These are phyloP conservation scores for Iphiclides podalirius DNA, from an alignment of 2,888 invertebrate species.

Conservation along the genomic window DNA sequence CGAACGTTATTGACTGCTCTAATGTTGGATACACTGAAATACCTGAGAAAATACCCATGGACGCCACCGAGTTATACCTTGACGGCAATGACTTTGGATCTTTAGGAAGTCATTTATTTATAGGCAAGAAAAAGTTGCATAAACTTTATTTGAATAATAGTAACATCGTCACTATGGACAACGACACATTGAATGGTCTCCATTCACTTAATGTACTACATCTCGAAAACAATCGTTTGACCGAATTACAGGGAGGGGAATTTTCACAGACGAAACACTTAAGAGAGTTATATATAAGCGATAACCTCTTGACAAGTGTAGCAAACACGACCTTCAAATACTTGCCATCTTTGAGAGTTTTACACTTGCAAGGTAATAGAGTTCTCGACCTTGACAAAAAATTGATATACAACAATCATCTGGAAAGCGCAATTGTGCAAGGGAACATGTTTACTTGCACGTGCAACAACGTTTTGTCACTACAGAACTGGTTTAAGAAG, in stretches of 20 bases:
- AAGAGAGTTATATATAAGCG: conserved; percentile 88
- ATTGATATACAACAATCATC: conserved; percentile 79
- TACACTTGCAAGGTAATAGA: conserved; percentile 87
- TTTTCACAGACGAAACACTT: conserved; percentile 88
- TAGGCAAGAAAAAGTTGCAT: conserved; percentile 89
- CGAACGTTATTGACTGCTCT: conserved; percentile 91
- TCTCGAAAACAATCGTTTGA: conserved; percentile 87
- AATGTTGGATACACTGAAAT: conserved; percentile 85
- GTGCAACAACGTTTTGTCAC: conserved; percentile 83
- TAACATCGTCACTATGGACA: conserved; percentile 85
- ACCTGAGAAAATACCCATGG: conserved; percentile 91
- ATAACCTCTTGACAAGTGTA: conserved; percentile 86
- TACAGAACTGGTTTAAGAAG: conserved; percentile 84
- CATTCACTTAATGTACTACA: conserved; percentile 86
- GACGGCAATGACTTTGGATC: conserved; percentile 89
- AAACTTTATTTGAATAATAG: conserved; percentile 89
- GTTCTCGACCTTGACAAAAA: conserved; percentile 85
- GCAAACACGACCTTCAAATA: conserved; percentile 87
- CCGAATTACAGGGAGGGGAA: conserved; percentile 86
- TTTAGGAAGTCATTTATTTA: conserved; percentile 89
- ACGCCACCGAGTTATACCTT: conserved; percentile 91
- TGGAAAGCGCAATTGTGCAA: conserved; percentile 84
- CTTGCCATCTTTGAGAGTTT: conserved; percentile 84
- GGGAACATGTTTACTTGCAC: conserved; percentile 90
- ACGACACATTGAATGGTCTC: conserved; percentile 89